Evolutionary conservation across 1,140 invertebrate species (phyloP).

Genomic region (Coptotermes formosanus): DNA sequence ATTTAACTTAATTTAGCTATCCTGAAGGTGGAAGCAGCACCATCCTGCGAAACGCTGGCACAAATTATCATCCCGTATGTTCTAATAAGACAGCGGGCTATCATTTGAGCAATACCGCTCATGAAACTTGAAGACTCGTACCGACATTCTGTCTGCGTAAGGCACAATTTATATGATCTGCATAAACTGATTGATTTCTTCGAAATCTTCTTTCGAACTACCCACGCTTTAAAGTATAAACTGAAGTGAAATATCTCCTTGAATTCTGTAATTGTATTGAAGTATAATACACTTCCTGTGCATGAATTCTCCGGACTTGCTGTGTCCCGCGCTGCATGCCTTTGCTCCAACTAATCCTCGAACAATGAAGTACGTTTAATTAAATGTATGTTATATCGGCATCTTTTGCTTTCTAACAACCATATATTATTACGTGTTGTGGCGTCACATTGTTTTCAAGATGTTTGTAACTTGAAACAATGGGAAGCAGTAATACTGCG

Average conservation of each 20-base stretch:
- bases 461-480: not conserved
- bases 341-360: not conserved
- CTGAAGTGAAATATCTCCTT: not conserved
- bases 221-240: not conserved
- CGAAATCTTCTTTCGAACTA: too few relatives aligned
- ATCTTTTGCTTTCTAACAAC: not conserved
- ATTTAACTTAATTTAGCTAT: too few relatives aligned
- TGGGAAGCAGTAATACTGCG: not conserved
- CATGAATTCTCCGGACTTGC: not conserved
- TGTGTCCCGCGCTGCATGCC: not conserved
- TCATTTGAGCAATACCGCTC: too few relatives aligned
- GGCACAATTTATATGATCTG: too few relatives aligned
- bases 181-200: too few relatives aligned
- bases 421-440: not conserved
- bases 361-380: slow-evolving; percentile 10
- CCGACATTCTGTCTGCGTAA: too few relatives aligned
- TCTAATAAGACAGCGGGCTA: too few relatives aligned
- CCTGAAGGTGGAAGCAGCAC: too few relatives aligned
- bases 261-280: not conserved
- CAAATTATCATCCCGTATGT: too few relatives aligned
- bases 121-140: too few relatives aligned
- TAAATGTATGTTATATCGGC: slow-evolving; percentile 9
- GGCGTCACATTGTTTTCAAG: slow-evolving; percentile 14
- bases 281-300: not conserved
- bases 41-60: too few relatives aligned